These are phyloP conservation scores for Dromius quadrimaculatus DNA, from an alignment of 2,888 invertebrate species.

Conservation along the genomic window DNA sequence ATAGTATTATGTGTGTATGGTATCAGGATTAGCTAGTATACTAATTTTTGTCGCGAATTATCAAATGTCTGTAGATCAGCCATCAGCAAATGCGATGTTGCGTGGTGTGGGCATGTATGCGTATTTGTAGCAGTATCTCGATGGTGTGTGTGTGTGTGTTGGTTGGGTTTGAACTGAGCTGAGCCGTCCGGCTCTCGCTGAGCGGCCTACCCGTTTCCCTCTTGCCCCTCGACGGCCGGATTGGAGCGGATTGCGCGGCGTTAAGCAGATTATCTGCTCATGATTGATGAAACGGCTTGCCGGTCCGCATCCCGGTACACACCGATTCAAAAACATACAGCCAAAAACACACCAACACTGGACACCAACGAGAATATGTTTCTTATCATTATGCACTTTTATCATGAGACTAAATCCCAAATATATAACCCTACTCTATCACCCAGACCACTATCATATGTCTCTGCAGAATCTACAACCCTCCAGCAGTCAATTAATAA, in stretches of 20 bases:
- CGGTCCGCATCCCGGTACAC: slow-evolving; percentile 59
- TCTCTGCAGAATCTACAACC: too few relatives aligned
- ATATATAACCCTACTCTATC: not conserved
- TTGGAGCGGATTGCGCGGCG: slow-evolving; percentile 68
- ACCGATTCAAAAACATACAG: slow-evolving; percentile 62
- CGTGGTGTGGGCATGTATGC: not conserved
- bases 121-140: too few relatives aligned
- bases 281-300: slow-evolving; percentile 71
- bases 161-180: slow-evolving; percentile 26
- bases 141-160: not conserved
- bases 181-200: slow-evolving; percentile 35
- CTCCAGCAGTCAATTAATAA: too few relatives aligned
- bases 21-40: too few relatives aligned
- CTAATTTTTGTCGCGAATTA: slow-evolving; percentile 4
- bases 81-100: not conserved
- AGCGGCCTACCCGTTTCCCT: slow-evolving; percentile 53
- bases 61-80: slow-evolving; percentile 9
- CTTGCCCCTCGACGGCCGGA: slow-evolving; percentile 60
- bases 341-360: not conserved
- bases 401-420: not conserved
- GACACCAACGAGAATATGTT: not conserved
- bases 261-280: slow-evolving; percentile 76
- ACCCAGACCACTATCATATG: too few relatives aligned
- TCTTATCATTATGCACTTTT: not conserved
- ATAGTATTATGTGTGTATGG: too few relatives aligned